These are phyloP conservation scores for Catharus ustulatus DNA, from an alignment of 2,797 vertebrate genomes.

Conservation along the genomic window DNA sequence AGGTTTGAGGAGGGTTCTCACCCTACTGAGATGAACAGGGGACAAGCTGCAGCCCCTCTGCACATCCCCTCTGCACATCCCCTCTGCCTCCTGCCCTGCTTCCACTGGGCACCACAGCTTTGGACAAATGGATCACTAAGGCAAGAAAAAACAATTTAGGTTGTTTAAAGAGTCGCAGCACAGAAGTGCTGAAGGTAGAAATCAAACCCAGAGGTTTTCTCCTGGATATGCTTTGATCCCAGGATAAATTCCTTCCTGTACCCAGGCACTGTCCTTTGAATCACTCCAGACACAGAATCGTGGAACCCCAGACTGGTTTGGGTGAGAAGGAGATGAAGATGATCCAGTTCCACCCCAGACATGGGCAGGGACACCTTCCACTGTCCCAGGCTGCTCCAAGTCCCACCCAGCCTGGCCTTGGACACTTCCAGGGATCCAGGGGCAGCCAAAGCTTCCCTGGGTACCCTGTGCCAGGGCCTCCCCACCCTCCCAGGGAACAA, in stretches of 20 bases:
- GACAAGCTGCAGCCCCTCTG: not conserved
- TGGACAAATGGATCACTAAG: not conserved
- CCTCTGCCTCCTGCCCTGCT: not conserved
- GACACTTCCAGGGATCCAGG: rapidly evolving
- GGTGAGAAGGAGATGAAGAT: not conserved
- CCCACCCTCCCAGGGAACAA: rapidly evolving
- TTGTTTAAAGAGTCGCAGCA: not conserved
- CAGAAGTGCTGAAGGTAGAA: not conserved
- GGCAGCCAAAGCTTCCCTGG: not conserved
- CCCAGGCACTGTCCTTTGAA: rapidly evolving
- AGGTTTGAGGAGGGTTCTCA: not conserved
- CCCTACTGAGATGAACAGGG: not conserved
- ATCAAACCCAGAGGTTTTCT: not conserved
- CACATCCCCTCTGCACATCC: not conserved
- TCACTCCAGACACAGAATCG: not conserved
- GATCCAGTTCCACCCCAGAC: not conserved
- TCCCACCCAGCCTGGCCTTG: not conserved
- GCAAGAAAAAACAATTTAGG: rapidly evolving
- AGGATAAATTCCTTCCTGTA: not conserved
- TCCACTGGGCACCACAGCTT: not conserved
- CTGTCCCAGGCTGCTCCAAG: rapidly evolving
- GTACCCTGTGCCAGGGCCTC: not conserved
- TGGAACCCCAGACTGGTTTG: not conserved
- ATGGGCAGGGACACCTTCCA: not conserved
- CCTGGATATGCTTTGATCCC: not conserved